Evolutionary conservation across 1,140 invertebrate species (phyloP).

Genomic region (Glomeris maerens): DNA sequence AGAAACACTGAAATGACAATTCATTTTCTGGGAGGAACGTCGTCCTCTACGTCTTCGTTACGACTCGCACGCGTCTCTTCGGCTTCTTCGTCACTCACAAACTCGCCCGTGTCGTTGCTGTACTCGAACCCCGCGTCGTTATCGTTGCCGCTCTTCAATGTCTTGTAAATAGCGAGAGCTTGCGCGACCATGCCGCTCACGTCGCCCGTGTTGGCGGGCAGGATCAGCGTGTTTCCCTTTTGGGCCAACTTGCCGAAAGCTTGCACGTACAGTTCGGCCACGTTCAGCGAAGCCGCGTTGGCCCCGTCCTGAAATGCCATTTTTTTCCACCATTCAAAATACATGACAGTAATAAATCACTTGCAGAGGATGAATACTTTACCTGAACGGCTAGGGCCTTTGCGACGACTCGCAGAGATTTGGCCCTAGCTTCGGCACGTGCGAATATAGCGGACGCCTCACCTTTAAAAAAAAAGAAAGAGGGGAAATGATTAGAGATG

Average conservation of each 20-base stretch:
- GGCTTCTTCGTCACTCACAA: too few relatives aligned
- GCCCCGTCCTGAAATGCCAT: slow-evolving; percentile 53
- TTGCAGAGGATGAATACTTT: slow-evolving; percentile 12
- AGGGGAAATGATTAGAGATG: background rate
- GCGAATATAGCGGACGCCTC: slow-evolving; percentile 74
- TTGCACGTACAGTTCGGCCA: slow-evolving; percentile 88
- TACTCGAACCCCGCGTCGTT: too few relatives aligned
- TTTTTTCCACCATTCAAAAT: too few relatives aligned
- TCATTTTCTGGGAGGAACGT: too few relatives aligned
- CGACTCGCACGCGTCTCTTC: too few relatives aligned
- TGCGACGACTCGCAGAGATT: slow-evolving; percentile 58
- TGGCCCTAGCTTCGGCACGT: slow-evolving; percentile 67
- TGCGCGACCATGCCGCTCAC: slow-evolving; percentile 68
- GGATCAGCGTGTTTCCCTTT: slow-evolving; percentile 82
- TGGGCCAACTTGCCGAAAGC: slow-evolving; percentile 88
- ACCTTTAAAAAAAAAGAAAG: slow-evolving; percentile 33
- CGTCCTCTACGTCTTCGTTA: too few relatives aligned
- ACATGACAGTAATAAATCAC: slow-evolving; percentile 7
- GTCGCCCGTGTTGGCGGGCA: slow-evolving; percentile 81
- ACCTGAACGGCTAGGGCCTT: slow-evolving; percentile 43
- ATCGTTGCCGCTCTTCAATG: too few relatives aligned
- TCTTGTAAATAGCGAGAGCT: too few relatives aligned
- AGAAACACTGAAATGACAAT: too few relatives aligned
- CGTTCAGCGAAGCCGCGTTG: slow-evolving; percentile 75
- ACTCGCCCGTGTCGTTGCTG: too few relatives aligned